These are phyloP conservation scores for Petrolisthes manimaculis DNA, from an alignment of 2,888 invertebrate genomes.

Conservation along the genomic window DNA sequence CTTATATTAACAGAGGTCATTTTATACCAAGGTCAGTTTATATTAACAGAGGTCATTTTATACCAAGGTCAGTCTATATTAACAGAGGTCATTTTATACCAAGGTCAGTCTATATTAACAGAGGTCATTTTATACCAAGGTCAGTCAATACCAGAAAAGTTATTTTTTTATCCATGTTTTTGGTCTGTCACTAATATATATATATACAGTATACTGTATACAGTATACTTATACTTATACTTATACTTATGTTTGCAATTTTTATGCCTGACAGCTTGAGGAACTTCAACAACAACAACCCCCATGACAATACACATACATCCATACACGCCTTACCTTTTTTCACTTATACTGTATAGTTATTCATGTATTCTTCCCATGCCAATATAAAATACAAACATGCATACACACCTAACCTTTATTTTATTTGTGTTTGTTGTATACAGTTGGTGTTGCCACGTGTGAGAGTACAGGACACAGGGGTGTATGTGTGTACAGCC, in stretches of 20 bases:
- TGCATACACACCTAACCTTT: not conserved
- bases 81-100: too few species aligned
- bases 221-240: conserved; percentile 1
- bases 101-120: not conserved
- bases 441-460: conserved; percentile 47
- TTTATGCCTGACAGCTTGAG: too few species aligned
- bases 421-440: not conserved
- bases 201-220: too few species aligned
- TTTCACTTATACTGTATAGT: too few species aligned
- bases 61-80: too few species aligned
- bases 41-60: not conserved
- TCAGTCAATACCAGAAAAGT: not conserved
- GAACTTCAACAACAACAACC: too few species aligned
- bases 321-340: too few species aligned
- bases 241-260: not conserved
- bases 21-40: conserved; percentile 39
- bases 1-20: not conserved
- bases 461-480: conserved; percentile 39
- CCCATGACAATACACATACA: too few species aligned
- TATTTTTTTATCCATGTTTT: not conserved
- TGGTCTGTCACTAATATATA: not conserved
- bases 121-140: too few species aligned
- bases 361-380: too few species aligned
- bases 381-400: not conserved
- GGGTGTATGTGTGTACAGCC: conserved; percentile 55